Base-by-base conservation (phyloP, 2,113 vertebrate genomes). In the Oryzias javanicus region DNA sequence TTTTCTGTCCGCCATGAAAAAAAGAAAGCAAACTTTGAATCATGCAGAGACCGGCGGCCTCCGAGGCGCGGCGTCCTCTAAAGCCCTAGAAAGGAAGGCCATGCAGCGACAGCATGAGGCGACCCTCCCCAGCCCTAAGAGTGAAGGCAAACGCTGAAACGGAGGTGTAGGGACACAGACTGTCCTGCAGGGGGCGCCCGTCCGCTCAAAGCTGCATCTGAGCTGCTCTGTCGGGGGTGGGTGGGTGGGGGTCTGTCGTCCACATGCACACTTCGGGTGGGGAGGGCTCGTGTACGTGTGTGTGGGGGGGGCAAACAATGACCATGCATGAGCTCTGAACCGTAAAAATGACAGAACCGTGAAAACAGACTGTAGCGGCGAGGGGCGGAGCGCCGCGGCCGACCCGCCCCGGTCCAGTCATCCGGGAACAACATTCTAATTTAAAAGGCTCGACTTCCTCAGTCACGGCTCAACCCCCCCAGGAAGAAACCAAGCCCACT, bases 401-500 rank as follows among this genome's bases (percentile, higher is more conserved):
- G 46, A 44, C 47, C 85, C 82, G 87, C 75, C 85, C 47, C 79
- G 85, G 67, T 89, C 83, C 81, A 88, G 84, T 72, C 77, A 22
- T 49, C 57, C 61, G 74, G 74, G 66, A 76, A 86, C 42, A 74
- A 82, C 81, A 70, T 83, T 83, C 75, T 72, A 80, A 62, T 90
- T 86, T 79, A 54, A 79, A 88, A 90, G 79, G 82, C 75, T 80
- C 56, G 66, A 71, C 76, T 72, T 69, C 74, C 58, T 42, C 60
- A 80, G 81, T 84, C 74, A 64, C 54, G 42, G 72, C 58, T 70
- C 56, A 79, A 67, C 29, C 29, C 29, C 29, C 29, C 29, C 67
- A 58, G 68, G 70, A 79, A 77, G 80, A 83, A 87, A 85, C 72
- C 70, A 88, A 85, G 74, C 81, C 86, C 71, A 63, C 72, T 50